Evolutionary conservation across 2,888 invertebrate genomes (phyloP).

Genomic region (Patella caerulea): DNA sequence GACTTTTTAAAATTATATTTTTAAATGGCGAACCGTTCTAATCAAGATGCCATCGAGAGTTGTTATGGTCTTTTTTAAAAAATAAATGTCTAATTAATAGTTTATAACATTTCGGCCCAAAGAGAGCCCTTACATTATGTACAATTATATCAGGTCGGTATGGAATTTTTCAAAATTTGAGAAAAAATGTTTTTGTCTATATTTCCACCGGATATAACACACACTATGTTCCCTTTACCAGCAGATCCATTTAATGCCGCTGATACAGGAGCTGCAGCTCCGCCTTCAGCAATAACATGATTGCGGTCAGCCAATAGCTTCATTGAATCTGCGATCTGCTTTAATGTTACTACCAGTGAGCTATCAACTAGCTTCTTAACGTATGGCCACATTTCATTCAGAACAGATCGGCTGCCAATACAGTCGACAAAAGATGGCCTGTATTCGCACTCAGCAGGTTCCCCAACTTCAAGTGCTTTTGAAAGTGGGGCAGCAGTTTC

Average conservation of each 20-base stretch:
- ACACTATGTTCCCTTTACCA: constrained; percentile 61
- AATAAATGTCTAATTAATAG: too few relatives aligned
- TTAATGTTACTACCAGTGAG: constrained; percentile 56
- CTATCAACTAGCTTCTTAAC: constrained; percentile 53
- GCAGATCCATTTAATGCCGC: constrained; percentile 46
- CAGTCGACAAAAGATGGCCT: constrained; percentile 65
- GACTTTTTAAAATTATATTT: too few relatives aligned
- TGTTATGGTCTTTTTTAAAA: too few relatives aligned
- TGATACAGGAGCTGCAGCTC: constrained; percentile 65
- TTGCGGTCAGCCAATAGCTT: constrained; percentile 60
- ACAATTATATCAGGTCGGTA: too few relatives aligned
- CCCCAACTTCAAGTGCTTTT: constrained; percentile 51
- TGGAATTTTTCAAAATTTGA: constrained; percentile 33
- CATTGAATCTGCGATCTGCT: constrained; percentile 59
- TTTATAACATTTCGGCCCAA: too few relatives aligned
- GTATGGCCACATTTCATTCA: constrained; percentile 64
- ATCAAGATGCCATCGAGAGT: too few relatives aligned
- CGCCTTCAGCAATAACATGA: constrained; percentile 66
- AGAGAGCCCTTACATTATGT: too few relatives aligned
- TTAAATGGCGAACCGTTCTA: too few relatives aligned
- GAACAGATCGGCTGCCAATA: constrained; percentile 60
- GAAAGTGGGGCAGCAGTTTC: constrained; percentile 63
- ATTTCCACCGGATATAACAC: constrained; percentile 68
- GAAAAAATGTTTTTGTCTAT: constrained; percentile 59
- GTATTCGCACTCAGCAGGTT: constrained; percentile 50